Evolutionary conservation across 2,888 invertebrate species (phyloP), one percentile per base, ranked within the genome.

Genomic region (Cecidostiba fungosa): DNA sequence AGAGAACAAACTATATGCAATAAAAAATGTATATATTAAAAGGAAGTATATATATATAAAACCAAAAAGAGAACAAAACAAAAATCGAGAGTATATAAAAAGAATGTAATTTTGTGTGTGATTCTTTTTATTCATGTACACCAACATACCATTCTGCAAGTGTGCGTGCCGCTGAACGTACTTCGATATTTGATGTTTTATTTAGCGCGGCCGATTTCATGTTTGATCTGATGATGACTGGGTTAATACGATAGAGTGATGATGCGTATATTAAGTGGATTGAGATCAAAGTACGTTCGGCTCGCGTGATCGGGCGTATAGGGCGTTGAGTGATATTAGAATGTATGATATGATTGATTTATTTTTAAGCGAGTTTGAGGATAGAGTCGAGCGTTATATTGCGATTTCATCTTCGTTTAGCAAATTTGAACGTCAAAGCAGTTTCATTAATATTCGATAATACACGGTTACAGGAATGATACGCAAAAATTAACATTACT

Each of bases 141-240:
- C 95, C 95, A 95, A 95, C 95, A 95, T 95, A 95, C 95, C 95
- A 95, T 95, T 95, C 95, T 95, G 93, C 92, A 83, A 82, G 84
- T 85, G 84, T 92, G 90, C 90, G 90, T 89, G 88, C 85, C 88
- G 89, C 90, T 87, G 89, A 92, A 91, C 91, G 91, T 90, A 92
- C 91, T 92, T 92, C 89, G 92, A 92, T 89, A 69, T 70, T 72
- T 72, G 5, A 6, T 23, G 6, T 23, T 23, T 70, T 70, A 36
- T 39, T 72, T 39, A 5, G 16, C 54, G 26, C 82, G 87, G 59
- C 19, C 76, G 78, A 29, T 83, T 59, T 23, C 8, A 59, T 59
- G 23, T 59, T 23, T 59, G 59, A 59, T 59, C 23, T 23, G 59
- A 59, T 23, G 59, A 59, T 59, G 59, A 2, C 23, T 59, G 59